Evolutionary conservation across 2,797 vertebrate species (phyloP).

Genomic region (Acomys russatus): DNA sequence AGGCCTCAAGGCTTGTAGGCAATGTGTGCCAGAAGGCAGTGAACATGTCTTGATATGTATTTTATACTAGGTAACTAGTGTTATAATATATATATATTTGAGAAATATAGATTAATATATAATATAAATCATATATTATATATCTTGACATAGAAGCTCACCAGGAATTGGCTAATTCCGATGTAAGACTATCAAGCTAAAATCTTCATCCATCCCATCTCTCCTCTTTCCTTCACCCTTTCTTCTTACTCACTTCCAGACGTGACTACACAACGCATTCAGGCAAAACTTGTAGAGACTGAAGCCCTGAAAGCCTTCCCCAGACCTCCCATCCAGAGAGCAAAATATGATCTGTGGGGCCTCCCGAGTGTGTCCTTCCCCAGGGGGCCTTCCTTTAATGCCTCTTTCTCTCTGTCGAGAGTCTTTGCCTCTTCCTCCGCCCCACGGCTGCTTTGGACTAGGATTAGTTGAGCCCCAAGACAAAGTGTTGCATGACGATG

Average conservation of each 20-base stretch:
- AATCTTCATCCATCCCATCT: not conserved
- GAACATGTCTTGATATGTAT: not conserved
- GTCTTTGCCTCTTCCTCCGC: not conserved
- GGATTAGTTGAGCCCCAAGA: slow-evolving; percentile 88
- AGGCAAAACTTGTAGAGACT: not conserved
- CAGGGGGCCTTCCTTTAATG: not conserved
- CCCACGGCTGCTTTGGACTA: slow-evolving; percentile 84
- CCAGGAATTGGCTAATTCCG: not conserved
- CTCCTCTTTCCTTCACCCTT: not conserved
- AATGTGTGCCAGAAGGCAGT: not conserved
- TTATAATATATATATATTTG: not conserved
- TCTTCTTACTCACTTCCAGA: not conserved
- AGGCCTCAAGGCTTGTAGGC: not conserved
- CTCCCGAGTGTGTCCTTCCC: not conserved
- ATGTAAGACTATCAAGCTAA: not conserved
- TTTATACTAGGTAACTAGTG: not conserved
- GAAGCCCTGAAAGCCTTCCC: not conserved
- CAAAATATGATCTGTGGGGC: not conserved
- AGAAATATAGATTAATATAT: not conserved
- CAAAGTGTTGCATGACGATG: slow-evolving; percentile 87
- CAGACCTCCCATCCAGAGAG: not conserved
- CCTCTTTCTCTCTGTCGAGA: not conserved
- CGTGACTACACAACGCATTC: not conserved
- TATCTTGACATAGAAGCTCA: not conserved
- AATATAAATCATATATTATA: not conserved